phyloP scores from a whole-genome alignment of 2,797 vertebrate genomes.

The Pipistrellus kuhlii region DNA sequence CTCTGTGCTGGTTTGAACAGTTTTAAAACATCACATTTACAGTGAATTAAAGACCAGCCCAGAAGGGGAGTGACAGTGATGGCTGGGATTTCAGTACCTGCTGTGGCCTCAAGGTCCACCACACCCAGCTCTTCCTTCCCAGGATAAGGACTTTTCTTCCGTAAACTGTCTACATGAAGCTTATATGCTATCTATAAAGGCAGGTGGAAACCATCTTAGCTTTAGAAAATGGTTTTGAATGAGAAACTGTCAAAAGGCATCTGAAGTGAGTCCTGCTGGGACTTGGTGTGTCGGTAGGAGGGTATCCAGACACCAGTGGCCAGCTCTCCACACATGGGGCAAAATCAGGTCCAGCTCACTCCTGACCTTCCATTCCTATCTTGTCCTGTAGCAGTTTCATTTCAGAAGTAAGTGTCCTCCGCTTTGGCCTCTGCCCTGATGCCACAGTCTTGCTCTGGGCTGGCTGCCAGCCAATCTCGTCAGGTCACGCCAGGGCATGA shows the following conservation, averaged over 20 bases:
- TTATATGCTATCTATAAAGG: not conserved
- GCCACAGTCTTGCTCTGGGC: not conserved
- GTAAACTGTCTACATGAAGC: not conserved
- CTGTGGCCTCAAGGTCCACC: not conserved
- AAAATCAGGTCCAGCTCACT: too few species aligned
- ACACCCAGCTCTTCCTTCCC: not conserved
- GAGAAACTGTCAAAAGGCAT: not conserved
- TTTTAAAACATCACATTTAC: not conserved
- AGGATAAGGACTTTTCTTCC: not conserved
- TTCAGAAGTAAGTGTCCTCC: not conserved
- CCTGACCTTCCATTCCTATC: not conserved
- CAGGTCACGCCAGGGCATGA: not conserved
- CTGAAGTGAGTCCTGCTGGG: not conserved
- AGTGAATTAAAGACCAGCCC: not conserved
- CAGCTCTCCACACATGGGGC: not conserved
- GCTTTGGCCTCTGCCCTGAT: not conserved
- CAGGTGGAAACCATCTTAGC: not conserved
- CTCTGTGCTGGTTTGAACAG: not conserved
- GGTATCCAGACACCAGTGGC: not conserved
- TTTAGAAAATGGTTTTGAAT: constrained; percentile 9
- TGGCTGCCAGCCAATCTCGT: not conserved
- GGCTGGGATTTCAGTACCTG: not conserved
- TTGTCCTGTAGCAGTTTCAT: not conserved
- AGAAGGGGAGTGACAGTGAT: not conserved
- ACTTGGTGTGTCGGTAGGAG: not conserved